These are phyloP conservation scores for Megamerina dolium DNA, from an alignment of 2,888 invertebrate genomes.

Conservation along the genomic window DNA sequence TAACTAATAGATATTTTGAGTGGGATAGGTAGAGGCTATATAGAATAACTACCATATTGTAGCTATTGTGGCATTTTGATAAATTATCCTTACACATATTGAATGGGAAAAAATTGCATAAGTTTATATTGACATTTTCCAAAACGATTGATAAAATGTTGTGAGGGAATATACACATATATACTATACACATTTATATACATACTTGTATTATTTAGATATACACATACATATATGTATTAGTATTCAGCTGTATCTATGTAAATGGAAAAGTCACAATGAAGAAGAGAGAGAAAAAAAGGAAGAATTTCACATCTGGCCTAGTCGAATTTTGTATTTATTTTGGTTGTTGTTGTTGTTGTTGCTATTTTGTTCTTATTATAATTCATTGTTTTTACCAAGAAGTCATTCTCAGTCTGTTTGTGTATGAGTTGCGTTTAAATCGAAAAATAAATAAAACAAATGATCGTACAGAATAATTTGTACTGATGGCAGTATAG, in stretches of 20 bases:
- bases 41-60: too few species aligned
- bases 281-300: too few species aligned
- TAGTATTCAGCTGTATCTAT: neutral
- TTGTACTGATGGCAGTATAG: too few species aligned
- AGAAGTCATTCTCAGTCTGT: neutral
- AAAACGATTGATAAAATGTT: too few species aligned
- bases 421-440: neutral
- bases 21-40: too few species aligned
- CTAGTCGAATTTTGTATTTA: neutral
- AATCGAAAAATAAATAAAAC: conserved; percentile 5
- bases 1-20: too few species aligned
- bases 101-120: neutral
- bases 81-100: conserved; percentile 6
- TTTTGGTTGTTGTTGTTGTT: neutral
- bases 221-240: neutral
- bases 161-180: too few species aligned
- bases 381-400: conserved; percentile 3
- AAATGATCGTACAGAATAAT: neutral
- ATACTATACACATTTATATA: too few species aligned
- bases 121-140: too few species aligned
- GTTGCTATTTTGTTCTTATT: neutral
- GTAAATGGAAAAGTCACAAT: too few species aligned
- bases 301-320: too few species aligned
- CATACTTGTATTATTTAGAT: neutral
- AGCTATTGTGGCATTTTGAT: conserved; percentile 9